These are phyloP conservation scores for Myrmecophaga tridactyla DNA, from an alignment of 2,113 vertebrate species.

Conservation along the genomic window DNA sequence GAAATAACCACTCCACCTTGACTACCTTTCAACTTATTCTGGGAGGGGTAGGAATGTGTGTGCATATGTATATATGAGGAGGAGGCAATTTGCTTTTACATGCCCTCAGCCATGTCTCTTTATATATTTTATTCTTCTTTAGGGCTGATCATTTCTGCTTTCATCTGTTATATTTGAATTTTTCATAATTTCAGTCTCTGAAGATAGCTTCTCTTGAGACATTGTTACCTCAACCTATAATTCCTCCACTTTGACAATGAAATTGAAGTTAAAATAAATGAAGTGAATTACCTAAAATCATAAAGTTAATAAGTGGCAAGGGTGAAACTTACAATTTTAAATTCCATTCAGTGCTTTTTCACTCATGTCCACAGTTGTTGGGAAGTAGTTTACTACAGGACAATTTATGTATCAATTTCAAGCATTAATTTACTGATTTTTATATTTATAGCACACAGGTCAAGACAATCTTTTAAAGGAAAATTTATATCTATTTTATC, in stretches of 20 bases:
- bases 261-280: slow-evolving; percentile 1
- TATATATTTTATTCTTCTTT: background rate
- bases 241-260: background rate
- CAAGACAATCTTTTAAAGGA: background rate
- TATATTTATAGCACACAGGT: background rate
- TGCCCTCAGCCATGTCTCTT: background rate
- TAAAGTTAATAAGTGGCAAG: background rate
- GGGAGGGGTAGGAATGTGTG: background rate
- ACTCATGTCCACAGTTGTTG: background rate
- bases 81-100: background rate
- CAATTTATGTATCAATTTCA: background rate
- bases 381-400: background rate
- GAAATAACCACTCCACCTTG: background rate
- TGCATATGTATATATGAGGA: background rate
- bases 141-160: background rate
- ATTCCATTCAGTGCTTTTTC: background rate
- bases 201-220: background rate
- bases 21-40: background rate
- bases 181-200: background rate
- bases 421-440: background rate
- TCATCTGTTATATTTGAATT: background rate
- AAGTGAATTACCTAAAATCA: background rate
- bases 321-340: background rate
- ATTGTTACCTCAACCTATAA: background rate
- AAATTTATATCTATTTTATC: background rate